Evolutionary conservation across 2,113 vertebrate genomes (phyloP).

Genomic region (Seriola dumerili): DNA sequence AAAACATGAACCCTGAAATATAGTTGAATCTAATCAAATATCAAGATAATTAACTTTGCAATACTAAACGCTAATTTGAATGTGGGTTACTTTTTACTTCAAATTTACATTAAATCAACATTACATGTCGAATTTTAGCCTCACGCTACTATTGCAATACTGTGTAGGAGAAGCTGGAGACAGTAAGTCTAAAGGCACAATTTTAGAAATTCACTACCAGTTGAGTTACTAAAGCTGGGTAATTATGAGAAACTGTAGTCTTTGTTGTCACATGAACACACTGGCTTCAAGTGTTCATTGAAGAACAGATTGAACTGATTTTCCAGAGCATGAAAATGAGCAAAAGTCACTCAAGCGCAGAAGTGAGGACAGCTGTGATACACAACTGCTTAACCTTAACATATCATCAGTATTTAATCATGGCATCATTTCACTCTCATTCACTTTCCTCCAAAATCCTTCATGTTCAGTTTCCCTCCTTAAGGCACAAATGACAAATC

Average conservation of each 20-base stretch:
- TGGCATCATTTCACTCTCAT: conserved; percentile 3
- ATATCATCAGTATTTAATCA: neutral
- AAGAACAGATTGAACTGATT: neutral
- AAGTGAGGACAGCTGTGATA: neutral
- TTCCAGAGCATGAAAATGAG: conserved; percentile 21
- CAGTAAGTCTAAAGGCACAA: neutral
- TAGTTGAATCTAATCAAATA: neutral
- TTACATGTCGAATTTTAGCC: neutral
- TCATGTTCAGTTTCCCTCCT: neutral
- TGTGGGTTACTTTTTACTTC: neutral
- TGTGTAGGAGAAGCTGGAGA: neutral
- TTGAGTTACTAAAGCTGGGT: neutral
- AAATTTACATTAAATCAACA: neutral
- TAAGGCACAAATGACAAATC: conserved; percentile 28
- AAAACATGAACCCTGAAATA: neutral
- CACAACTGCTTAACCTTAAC: conserved; percentile 39
- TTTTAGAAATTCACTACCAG: neutral
- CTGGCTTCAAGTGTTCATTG: neutral
- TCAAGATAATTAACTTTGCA: neutral
- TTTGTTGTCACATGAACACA: neutral
- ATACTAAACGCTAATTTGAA: neutral
- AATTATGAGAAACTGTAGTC: neutral
- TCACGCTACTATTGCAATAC: neutral
- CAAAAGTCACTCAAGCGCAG: neutral
- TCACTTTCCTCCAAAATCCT: neutral